Conservation (phyloP, 2,797 vertebrate genomes). For the Pangasius sanitwongsei region DNA sequence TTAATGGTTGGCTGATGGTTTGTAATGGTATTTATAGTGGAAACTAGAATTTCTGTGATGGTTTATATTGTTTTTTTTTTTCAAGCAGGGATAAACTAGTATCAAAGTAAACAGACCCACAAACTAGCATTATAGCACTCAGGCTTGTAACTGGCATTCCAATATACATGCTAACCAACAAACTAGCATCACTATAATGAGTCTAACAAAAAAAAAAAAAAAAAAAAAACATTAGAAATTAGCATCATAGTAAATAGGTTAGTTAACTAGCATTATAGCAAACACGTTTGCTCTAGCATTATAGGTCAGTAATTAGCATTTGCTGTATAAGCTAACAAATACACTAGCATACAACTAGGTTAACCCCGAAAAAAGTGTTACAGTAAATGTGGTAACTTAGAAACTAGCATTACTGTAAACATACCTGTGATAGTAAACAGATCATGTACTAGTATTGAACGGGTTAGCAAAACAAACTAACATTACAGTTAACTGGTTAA, state of each 20-base stretch:
- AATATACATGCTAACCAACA: neutral
- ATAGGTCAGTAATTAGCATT: neutral
- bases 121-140: neutral
- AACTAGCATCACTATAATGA: neutral
- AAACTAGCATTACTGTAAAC: neutral
- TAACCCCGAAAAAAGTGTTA: neutral
- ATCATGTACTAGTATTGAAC: neutral
- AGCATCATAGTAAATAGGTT: neutral
- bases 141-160: neutral
- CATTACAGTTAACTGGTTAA: neutral
- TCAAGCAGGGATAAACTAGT: no score
- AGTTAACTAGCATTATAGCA: no score
- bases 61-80: no score
- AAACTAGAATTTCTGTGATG: no score
- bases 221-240: neutral
- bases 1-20: no score
- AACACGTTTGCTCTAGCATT: neutral
- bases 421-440: neutral
- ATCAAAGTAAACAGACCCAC: neutral
- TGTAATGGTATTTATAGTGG: no score
- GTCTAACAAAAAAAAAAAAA: neutral
- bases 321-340: neutral
- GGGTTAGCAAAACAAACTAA: neutral
- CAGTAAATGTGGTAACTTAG: neutral
- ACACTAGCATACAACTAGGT: neutral